Evolutionary conservation across 2,888 invertebrate genomes (phyloP).

Genomic region (Harpalus rufipes): DNA sequence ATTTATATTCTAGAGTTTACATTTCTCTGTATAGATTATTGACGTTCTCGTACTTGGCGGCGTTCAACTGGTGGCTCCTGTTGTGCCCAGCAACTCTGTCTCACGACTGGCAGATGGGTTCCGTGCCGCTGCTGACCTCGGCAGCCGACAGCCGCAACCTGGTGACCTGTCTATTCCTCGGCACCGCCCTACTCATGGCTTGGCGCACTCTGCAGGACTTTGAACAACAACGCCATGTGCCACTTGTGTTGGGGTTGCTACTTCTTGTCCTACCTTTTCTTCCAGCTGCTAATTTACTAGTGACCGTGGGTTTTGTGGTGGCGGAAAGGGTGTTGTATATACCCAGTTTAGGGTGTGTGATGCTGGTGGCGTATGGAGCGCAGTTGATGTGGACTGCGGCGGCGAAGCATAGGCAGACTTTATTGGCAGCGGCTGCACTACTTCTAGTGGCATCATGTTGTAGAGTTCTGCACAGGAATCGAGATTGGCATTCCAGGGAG

Average conservation of each 20-base stretch:
- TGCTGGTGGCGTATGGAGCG: constrained; percentile 87
- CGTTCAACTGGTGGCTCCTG: constrained; percentile 91
- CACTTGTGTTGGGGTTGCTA: constrained; percentile 84
- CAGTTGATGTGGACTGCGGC: constrained; percentile 83
- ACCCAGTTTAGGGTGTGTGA: constrained; percentile 90
- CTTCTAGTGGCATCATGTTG: constrained; percentile 83
- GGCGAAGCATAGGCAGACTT: constrained; percentile 77
- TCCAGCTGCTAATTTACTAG: constrained; percentile 90
- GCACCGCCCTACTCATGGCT: constrained; percentile 81
- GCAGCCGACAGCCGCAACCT: constrained; percentile 86
- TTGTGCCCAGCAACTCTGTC: constrained; percentile 88
- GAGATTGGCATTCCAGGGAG: constrained; percentile 89
- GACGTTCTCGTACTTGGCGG: constrained; percentile 90
- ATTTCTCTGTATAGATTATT: constrained; percentile 80
- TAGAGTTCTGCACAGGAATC: constrained; percentile 84
- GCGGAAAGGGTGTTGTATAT: constrained; percentile 94
- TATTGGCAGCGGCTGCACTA: constrained; percentile 79
- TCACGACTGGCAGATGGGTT: constrained; percentile 95
- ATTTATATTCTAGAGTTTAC: background rate
- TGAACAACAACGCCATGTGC: constrained; percentile 85
- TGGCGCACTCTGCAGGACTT: constrained; percentile 83
- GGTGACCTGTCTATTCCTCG: constrained; percentile 84
- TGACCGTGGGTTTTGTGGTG: constrained; percentile 90
- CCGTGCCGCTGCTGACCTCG: constrained; percentile 87
- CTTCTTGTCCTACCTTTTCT: constrained; percentile 90